phyloP scores from a whole-genome alignment of 2,113 vertebrate species.

The Tragelaphus buxtoni region DNA sequence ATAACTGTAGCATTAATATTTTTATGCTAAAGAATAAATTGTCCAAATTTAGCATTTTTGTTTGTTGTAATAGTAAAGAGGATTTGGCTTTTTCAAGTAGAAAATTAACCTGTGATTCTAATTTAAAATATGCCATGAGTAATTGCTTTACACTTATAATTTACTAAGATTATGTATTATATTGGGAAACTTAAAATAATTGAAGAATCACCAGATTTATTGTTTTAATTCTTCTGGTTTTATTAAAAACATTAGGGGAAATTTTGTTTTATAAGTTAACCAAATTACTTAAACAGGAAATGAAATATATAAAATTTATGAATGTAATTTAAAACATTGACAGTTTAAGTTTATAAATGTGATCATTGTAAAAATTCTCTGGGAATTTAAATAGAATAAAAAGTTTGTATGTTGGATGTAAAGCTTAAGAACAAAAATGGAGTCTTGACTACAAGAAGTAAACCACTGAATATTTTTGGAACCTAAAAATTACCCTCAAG shows the following conservation, averaged over 20 bases:
- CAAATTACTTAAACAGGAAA: constrained; percentile 27
- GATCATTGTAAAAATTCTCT: background rate
- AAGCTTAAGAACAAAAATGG: background rate
- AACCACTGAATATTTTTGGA: background rate
- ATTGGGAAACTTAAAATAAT: too few species aligned
- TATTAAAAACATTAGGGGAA: background rate
- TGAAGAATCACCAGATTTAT: too few species aligned
- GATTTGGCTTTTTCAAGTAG: background rate
- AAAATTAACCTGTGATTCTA: background rate
- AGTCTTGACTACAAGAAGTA: background rate
- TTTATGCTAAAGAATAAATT: background rate
- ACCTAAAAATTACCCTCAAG: background rate
- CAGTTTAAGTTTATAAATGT: background rate
- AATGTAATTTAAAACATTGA: constrained; percentile 20
- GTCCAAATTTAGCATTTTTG: background rate
- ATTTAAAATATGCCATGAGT: constrained; percentile 26
- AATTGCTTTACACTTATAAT: constrained; percentile 5
- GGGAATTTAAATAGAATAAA: constrained; percentile 15
- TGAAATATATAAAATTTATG: constrained; percentile 38
- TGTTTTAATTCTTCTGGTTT: constrained; percentile 48
- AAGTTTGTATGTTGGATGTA: background rate
- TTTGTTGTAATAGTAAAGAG: background rate
- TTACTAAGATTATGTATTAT: background rate
- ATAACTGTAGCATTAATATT: background rate
- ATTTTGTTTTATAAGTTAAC: constrained; percentile 14